A percentile compares a stretch with the other conserved stretches of the same genome.
Conservation (phyloP, 2,113 vertebrate species). For the Dipodomys spectabilis region DNA sequence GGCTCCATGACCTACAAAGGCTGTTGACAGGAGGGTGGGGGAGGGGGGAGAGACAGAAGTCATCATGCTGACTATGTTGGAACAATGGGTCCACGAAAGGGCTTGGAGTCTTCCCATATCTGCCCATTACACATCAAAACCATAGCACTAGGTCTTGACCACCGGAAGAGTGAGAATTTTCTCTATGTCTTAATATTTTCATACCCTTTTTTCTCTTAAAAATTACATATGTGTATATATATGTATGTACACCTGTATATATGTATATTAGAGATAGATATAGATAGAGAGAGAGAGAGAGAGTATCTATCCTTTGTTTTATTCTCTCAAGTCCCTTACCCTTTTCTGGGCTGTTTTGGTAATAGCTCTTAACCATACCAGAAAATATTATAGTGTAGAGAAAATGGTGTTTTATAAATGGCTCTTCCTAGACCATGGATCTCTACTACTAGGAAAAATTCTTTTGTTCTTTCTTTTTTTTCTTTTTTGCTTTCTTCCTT, state of each 20-base stretch:
- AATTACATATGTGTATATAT: too few relatives aligned
- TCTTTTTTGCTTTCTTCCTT: background rate
- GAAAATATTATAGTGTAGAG: background rate
- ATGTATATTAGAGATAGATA: too few relatives aligned
- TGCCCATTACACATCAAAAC: background rate
- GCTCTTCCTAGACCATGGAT: background rate
- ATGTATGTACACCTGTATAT: too few relatives aligned
- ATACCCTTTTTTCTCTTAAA: background rate
- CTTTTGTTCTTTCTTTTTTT: background rate
- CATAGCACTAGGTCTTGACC: background rate
- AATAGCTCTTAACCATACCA: background rate
- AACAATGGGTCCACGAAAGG: too few relatives aligned
- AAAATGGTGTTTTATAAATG: slow-evolving; percentile 33
- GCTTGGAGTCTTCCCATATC: background rate
- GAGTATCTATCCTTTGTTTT: background rate
- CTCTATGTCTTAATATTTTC: background rate
- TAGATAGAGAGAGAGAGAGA: too few relatives aligned
- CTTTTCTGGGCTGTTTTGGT: background rate
- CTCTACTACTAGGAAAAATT: slow-evolving; percentile 1
- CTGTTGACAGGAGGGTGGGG: background rate
- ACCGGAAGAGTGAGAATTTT: background rate
- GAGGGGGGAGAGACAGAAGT: background rate
- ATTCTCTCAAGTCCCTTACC: background rate
- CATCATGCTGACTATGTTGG: too few relatives aligned
- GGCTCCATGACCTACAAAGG: background rate